A percentile compares a stretch with the other conserved stretches of the same genome.
These are phyloP conservation scores for Eupithecia subfuscata DNA, from an alignment of 2,888 invertebrate species.

Conservation along the genomic window DNA sequence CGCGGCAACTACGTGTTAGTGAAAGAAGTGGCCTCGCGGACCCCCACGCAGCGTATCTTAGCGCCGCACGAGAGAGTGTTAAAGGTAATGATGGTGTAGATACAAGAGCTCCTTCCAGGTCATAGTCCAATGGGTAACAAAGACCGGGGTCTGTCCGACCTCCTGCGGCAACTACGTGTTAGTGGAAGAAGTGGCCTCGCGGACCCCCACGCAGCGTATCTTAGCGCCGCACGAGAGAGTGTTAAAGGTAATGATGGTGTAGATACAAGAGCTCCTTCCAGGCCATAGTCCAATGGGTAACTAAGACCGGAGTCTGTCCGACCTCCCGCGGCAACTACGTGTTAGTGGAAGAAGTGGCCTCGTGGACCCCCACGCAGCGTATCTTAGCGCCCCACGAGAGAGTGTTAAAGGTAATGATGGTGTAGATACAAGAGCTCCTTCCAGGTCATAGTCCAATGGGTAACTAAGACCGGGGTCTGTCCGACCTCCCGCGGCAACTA, in stretches of 20 bases:
- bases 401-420: slow-evolving; percentile 79
- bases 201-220: slow-evolving; percentile 88
- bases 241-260: slow-evolving; percentile 61
- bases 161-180: slow-evolving; percentile 93
- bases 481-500: no score
- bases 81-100: no score
- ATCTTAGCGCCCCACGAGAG: slow-evolving; percentile 91
- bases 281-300: slow-evolving; percentile 38
- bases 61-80: no score
- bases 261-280: no score
- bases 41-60: no score
- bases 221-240: slow-evolving; percentile 92
- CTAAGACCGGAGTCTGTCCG: slow-evolving; percentile 84
- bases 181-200: slow-evolving; percentile 89
- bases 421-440: no score
- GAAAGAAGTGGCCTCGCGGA: no score
- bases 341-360: slow-evolving; percentile 91
- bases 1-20: no score
- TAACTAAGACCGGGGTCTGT: slow-evolving; percentile 62
- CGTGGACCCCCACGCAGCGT: slow-evolving; percentile 86
- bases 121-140: slow-evolving; percentile 89
- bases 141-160: slow-evolving; percentile 89
- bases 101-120: slow-evolving; percentile 69
- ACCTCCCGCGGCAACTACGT: slow-evolving; percentile 94
- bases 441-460: slow-evolving; percentile 38